A percentile compares a stretch with the other conserved stretches of the same genome.
phyloP scores from a whole-genome alignment of 2,113 vertebrate species.

The Calidris pugnax region DNA sequence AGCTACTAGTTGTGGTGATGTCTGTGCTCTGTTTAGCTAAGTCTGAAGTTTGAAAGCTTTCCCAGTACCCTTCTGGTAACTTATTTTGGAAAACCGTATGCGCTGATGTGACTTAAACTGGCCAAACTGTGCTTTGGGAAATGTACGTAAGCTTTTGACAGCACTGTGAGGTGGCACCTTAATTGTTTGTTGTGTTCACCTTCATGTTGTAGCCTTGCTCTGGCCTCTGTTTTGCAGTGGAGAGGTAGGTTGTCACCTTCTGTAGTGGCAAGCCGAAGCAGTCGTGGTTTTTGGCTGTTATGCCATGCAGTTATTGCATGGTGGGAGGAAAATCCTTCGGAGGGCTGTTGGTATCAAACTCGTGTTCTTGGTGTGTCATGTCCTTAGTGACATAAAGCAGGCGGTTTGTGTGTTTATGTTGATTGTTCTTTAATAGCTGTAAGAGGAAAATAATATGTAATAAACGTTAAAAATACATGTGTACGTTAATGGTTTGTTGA shows the following conservation, averaged over 20 bases:
- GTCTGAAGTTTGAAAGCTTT: neutral
- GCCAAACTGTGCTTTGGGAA: neutral
- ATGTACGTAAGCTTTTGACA: fast-evolving
- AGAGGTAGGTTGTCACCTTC: neutral
- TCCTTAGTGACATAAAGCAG: neutral
- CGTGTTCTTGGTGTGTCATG: fast-evolving
- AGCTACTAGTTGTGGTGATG: neutral
- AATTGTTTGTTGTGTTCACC: neutral
- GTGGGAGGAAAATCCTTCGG: neutral
- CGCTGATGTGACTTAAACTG: neutral
- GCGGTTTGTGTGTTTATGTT: neutral
- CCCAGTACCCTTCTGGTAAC: neutral
- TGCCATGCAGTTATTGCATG: fast-evolving
- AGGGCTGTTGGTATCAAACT: neutral
- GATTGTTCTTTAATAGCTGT: neutral
- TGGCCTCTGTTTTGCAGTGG: neutral
- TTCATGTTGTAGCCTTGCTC: neutral
- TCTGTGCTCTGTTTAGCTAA: neutral
- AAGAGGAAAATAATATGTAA: neutral
- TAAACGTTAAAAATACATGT: neutral
- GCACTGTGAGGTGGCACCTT: neutral
- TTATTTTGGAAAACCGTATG: neutral
- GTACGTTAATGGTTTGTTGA: neutral
- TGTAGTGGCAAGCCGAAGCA: neutral
- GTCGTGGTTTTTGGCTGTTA: fast-evolving